These are phyloP conservation scores for Serinus canaria DNA, from an alignment of 2,113 vertebrate species.

Conservation along the genomic window DNA sequence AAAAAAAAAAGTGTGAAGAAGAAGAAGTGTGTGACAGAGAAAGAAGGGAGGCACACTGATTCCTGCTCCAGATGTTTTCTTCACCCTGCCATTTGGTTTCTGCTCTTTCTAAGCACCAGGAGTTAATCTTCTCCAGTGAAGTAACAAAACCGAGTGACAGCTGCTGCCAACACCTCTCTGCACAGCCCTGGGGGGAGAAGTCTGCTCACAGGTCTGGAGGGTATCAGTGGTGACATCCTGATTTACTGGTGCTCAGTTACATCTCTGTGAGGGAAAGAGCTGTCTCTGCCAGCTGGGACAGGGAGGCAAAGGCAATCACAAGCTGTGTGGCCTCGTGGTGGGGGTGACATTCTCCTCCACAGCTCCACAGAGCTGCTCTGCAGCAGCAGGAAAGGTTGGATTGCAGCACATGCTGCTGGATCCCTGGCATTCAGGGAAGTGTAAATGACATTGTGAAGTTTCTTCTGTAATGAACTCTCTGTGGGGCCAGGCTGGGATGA, in stretches of 20 bases:
- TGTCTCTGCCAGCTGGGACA: background rate
- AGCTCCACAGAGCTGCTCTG: background rate
- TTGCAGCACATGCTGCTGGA: background rate
- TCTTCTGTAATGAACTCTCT: background rate
- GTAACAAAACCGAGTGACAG: background rate
- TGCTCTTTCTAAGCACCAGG: background rate
- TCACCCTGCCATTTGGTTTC: background rate
- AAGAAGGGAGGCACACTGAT: background rate
- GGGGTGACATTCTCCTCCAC: background rate
- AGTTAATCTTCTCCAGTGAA: background rate
- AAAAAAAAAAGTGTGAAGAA: background rate
- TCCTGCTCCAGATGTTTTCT: slow-evolving; percentile 20
- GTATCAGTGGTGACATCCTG: background rate
- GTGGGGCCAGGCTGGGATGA: background rate
- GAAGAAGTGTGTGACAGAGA: background rate
- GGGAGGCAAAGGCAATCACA: background rate
- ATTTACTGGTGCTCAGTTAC: background rate
- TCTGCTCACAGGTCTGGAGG: background rate
- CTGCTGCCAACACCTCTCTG: slow-evolving; percentile 7
- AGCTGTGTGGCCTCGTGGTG: background rate
- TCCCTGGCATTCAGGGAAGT: background rate
- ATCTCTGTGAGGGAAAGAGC: background rate
- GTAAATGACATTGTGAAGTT: background rate
- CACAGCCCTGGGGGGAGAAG: background rate
- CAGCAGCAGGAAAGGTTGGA: background rate